Conservation (phyloP, 2,888 invertebrate genomes). For the Orthonychiurus folsomi region DNA sequence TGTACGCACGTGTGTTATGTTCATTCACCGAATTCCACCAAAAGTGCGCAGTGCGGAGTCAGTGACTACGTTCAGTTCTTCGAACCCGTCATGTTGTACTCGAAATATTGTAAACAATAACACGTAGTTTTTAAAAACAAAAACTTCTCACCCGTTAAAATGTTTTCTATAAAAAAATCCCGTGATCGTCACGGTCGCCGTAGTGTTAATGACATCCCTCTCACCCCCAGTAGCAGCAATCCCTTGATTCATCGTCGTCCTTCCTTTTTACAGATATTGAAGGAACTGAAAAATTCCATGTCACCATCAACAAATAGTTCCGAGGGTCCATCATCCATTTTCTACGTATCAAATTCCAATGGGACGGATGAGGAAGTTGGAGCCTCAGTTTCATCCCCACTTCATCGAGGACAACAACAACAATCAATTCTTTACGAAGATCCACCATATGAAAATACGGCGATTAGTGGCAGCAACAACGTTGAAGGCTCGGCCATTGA, state of each 20-base stretch:
- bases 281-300: constrained; percentile 15
- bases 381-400: neutral
- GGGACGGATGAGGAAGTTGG: neutral
- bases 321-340: constrained; percentile 10
- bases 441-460: constrained; percentile 15
- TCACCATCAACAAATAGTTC: constrained; percentile 8
- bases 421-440: constrained; percentile 9
- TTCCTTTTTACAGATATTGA: constrained; percentile 15
- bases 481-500: neutral
- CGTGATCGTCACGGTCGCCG: neutral
- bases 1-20: no score
- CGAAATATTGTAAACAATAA: neutral
- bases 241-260: neutral
- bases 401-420: neutral
- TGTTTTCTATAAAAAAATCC: neutral
- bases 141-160: neutral
- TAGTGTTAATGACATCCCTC: neutral
- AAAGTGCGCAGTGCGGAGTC: no score
- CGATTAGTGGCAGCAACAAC: no score
- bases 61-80: no score
- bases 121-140: neutral
- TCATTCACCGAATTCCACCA: no score
- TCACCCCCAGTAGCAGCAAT: neutral
- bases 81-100: no score
- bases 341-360: constrained; percentile 14